Conservation (phyloP, 1,140 invertebrate genomes). For the Papilio aristodemus region DNA sequence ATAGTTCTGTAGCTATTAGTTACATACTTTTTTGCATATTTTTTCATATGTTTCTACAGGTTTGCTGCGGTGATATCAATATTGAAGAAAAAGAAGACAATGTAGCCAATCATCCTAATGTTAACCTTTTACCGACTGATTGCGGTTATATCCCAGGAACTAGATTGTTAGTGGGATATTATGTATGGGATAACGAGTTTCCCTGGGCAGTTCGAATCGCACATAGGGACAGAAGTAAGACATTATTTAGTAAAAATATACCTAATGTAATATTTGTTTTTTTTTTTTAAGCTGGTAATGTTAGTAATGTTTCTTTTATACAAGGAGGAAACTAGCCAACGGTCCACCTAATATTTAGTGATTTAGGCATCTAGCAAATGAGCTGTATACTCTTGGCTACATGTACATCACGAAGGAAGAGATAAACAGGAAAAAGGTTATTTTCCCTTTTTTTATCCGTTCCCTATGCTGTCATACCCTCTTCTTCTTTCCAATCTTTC, state of each 20-base stretch:
- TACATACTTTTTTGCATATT: no score
- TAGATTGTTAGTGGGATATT: constrained; percentile 37
- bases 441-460: no score
- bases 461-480: no score
- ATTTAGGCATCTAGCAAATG: no score
- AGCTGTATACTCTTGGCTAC: no score
- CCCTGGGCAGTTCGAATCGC: constrained; percentile 46
- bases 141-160: constrained; percentile 36
- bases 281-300: constrained; percentile 11
- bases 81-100: background rate
- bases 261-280: background rate
- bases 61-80: background rate
- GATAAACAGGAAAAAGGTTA: no score
- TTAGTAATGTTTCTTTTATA: background rate
- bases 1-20: no score
- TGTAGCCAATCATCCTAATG: background rate
- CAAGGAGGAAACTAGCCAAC: background rate
- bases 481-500: no score
- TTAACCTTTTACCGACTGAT: background rate
- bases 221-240: constrained; percentile 19
- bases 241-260: background rate
- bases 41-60: no score
- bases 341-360: no score
- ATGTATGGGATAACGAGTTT: constrained; percentile 38
- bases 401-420: no score